Conservation (phyloP, 2,888 invertebrate species). For the Azorinus chamasolen region DNA sequence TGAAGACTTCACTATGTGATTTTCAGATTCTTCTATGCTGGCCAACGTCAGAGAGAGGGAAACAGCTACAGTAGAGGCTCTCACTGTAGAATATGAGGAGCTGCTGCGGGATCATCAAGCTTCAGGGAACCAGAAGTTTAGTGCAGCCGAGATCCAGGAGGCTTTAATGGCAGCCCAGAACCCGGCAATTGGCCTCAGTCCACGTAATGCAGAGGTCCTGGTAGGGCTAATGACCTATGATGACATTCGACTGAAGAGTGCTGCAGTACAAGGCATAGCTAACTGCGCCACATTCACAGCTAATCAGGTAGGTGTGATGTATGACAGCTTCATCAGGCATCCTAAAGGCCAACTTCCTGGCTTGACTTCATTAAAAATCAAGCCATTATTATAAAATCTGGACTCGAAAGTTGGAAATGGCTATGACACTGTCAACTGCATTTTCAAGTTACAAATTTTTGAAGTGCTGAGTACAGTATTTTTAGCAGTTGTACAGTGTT, state of each 20-base stretch:
- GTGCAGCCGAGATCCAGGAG: slow-evolving; percentile 67
- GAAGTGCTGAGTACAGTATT: too few relatives aligned
- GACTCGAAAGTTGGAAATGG: too few relatives aligned
- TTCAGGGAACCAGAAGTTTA: slow-evolving; percentile 42
- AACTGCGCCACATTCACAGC: slow-evolving; percentile 88
- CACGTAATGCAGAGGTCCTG: slow-evolving; percentile 70
- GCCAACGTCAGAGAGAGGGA: slow-evolving; percentile 10
- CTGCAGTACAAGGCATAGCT: slow-evolving; percentile 87
- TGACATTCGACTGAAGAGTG: slow-evolving; percentile 87
- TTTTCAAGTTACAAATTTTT: too few relatives aligned
- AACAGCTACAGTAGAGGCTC: slow-evolving; percentile 34
- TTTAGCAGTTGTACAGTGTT: too few relatives aligned
- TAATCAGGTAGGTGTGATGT: slow-evolving; percentile 86
- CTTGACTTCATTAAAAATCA: too few relatives aligned
- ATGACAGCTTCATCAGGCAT: too few relatives aligned
- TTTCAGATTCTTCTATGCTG: too few relatives aligned
- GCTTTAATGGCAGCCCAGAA: slow-evolving; percentile 73
- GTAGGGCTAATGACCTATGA: slow-evolving; percentile 86
- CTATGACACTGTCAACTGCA: too few relatives aligned
- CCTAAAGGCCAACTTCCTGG: too few relatives aligned
- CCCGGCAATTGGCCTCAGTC: slow-evolving; percentile 66
- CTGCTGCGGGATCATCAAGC: slow-evolving; percentile 48
- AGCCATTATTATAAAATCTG: too few relatives aligned
- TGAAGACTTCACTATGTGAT: too few relatives aligned
- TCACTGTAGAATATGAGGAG: slow-evolving; percentile 56